phyloP scores from a whole-genome alignment of 2,888 invertebrate species.

The Ligdia adustata region DNA sequence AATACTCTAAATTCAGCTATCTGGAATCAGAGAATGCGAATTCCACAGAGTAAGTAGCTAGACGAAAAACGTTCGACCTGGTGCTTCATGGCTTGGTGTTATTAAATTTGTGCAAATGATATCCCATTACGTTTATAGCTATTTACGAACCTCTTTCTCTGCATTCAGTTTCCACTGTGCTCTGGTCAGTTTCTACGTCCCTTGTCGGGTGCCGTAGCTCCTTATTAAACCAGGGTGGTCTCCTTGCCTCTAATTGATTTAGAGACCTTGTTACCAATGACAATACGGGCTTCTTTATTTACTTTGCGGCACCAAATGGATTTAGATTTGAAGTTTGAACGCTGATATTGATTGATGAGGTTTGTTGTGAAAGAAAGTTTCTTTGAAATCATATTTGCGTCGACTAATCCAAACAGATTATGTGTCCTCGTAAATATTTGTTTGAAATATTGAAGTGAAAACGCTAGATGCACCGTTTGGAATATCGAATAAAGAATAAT shows the following conservation, averaged over 20 bases:
- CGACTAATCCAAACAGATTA: conserved; percentile 7
- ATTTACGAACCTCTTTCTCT: conserved; percentile 8
- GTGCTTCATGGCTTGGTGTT: too few relatives aligned
- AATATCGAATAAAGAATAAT: too few relatives aligned
- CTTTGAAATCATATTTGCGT: conserved; percentile 2
- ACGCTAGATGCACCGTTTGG: too few relatives aligned
- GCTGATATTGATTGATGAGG: conserved; percentile 36
- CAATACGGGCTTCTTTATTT: conserved; percentile 60
- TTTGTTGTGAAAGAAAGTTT: conserved; percentile 16
- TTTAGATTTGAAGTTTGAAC: conserved; percentile 44
- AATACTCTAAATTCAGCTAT: too few relatives aligned
- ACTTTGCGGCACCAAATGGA: conserved; percentile 47
- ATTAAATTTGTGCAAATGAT: conserved; percentile 2
- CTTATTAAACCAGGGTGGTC: conserved; percentile 77
- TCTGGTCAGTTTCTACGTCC: conserved; percentile 72
- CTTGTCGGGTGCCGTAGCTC: conserved; percentile 63
- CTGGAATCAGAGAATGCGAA: too few relatives aligned
- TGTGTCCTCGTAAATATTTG: conserved; percentile 7
- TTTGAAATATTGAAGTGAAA: conserved; percentile 13
- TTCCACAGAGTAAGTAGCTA: too few relatives aligned
- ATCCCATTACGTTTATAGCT: background rate
- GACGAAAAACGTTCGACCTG: too few relatives aligned
- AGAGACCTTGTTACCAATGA: conserved; percentile 60
- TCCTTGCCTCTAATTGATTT: conserved; percentile 77
- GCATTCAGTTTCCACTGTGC: background rate